phyloP scores from a whole-genome alignment of 2,888 invertebrate species.

The Spodoptera littoralis region DNA sequence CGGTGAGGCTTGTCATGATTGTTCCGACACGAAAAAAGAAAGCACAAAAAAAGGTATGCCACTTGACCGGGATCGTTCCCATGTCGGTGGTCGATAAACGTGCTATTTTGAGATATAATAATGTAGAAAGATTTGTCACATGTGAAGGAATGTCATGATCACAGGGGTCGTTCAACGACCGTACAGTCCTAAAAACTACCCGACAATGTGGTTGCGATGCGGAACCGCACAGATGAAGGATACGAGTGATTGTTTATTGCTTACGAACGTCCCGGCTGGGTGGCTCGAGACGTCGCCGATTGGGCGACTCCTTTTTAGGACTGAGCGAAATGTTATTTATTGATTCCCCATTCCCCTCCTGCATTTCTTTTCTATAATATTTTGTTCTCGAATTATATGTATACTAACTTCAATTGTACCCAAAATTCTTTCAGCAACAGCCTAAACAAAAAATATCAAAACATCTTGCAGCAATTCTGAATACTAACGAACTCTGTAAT shows the following conservation, averaged over 20 bases:
- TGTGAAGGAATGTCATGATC: conserved; percentile 67
- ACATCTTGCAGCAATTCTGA: conserved; percentile 36
- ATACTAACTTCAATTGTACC: conserved; percentile 7
- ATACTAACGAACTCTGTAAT: conserved; percentile 44
- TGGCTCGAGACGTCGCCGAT: conserved; percentile 52
- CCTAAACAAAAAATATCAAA: conserved; percentile 18
- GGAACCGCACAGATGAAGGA: conserved; percentile 73
- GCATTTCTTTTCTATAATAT: conserved; percentile 12
- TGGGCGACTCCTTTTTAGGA: conserved; percentile 44
- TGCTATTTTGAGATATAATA: conserved; percentile 58
- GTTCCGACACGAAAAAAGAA: conserved; percentile 29
- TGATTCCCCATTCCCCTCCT: conserved; percentile 28
- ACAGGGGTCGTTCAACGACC: conserved; percentile 68
- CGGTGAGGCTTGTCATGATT: conserved; percentile 25
- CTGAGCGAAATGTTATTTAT: conserved; percentile 47
- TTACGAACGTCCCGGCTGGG: conserved; percentile 58
- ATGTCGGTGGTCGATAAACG: conserved; percentile 50
- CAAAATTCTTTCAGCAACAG: conserved; percentile 4
- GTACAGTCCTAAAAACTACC: conserved; percentile 68
- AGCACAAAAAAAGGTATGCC: conserved; percentile 54
- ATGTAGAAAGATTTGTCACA: conserved; percentile 66
- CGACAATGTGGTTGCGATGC: conserved; percentile 74
- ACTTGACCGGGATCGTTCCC: conserved; percentile 46
- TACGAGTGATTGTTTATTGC: conserved; percentile 73
- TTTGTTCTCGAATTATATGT: too few species aligned